Conservation (phyloP, 2,888 invertebrate genomes). For the Melitaea athalia region DNA sequence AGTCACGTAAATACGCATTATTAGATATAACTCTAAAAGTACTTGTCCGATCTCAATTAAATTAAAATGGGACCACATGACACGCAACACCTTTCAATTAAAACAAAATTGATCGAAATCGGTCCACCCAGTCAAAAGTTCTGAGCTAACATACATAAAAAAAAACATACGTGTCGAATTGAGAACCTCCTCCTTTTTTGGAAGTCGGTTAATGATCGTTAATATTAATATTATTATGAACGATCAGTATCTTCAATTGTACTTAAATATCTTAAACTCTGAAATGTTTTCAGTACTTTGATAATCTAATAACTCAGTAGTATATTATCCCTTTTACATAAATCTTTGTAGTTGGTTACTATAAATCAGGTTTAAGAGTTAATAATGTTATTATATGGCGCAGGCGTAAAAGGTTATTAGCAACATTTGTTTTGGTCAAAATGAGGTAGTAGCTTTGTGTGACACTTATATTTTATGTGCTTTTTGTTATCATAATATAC, state of each 20-base stretch:
- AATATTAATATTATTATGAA: background rate
- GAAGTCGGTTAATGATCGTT: no score
- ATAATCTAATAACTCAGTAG: conserved; percentile 16
- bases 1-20: no score
- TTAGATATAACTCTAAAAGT: no score
- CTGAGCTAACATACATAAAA: no score
- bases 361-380: conserved; percentile 39
- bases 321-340: conserved; percentile 37
- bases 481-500: conserved; percentile 3
- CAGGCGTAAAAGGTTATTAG: conserved; percentile 34
- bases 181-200: no score
- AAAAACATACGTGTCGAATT: no score
- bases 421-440: conserved; percentile 34
- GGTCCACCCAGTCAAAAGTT: no score
- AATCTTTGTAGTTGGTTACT: conserved; percentile 33
- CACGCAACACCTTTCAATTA: no score
- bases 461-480: conserved; percentile 18
- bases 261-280: background rate
- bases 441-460: conserved; percentile 21
- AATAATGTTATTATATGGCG: conserved; percentile 37
- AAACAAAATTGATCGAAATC: no score
- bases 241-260: background rate
- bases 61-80: no score
- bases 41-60: no score
- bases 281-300: conserved; percentile 6